Base-by-base conservation (phyloP, 2,888 invertebrate genomes). In the Dioctria linearis region DNA sequence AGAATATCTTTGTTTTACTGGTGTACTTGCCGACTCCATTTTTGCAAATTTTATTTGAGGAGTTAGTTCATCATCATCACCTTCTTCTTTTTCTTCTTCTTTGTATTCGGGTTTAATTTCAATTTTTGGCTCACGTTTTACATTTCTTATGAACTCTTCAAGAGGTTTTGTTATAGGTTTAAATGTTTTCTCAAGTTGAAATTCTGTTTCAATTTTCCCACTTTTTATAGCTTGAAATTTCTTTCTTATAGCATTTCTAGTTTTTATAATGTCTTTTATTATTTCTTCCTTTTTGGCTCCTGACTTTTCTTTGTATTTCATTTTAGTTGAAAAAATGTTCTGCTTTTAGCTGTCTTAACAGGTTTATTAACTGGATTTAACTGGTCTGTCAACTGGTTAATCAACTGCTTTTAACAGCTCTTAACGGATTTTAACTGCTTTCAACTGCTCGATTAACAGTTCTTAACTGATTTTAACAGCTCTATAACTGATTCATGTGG, bases 231-330 rank as follows among this genome's bases (percentile, higher is more conserved):
- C 51, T 51, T 51, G 51, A 11, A 51, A 11, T 51, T 2, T 51
- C 11, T 63, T 63, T 40, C 49, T 39, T 63, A 80, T 49, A 46
- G 8, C n/a, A 39, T 71, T 80, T 39, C 71, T 13, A 25, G 63
- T 61, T 71, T 73, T 69, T 59, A 80, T 63, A n/a, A 73, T 25
- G n/a, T 73, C 40, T 63, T 71, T 69, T 8, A 80, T 59, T 11
- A 71, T 11, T 51, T 71, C 4, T 49, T 46, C 37, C 46, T 80
- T 42, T 73, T 80, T 39, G 25, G 25, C 3, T n/a, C n/a, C n/a
- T n/a, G n/a, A n/a, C n/a, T 40, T 51, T 11, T 57, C 3, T 5
- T 25, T 25, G 25, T 25, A 25, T 25, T 25, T 25, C 0, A 25
- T 25, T 25, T 25, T 25, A 25, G 25, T 25, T 25, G 25, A 25